Evolutionary conservation across 1,140 invertebrate species (phyloP).

Genomic region (Drosophila tsacasi): DNA sequence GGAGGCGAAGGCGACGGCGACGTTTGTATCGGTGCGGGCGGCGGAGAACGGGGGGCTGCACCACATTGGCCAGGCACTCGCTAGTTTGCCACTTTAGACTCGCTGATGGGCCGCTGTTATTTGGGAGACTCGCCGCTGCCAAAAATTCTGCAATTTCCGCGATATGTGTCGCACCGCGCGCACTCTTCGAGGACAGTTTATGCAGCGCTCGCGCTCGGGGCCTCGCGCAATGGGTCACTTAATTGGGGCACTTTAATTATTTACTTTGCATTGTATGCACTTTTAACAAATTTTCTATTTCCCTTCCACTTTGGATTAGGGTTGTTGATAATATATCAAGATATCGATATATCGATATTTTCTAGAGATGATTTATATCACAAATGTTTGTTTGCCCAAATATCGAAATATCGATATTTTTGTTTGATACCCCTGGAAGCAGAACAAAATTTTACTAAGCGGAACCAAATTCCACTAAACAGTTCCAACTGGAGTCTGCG

Average conservation of each 20-base stretch:
- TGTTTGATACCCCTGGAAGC: too few relatives aligned
- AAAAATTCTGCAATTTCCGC: slow-evolving; percentile 42
- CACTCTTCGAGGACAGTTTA: slow-evolving; percentile 6
- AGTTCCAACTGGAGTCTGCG: too few relatives aligned
- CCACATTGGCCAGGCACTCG: slow-evolving; percentile 52
- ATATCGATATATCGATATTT: too few relatives aligned
- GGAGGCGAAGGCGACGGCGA: slow-evolving; percentile 8
- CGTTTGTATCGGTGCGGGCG: slow-evolving; percentile 21
- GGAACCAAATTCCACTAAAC: too few relatives aligned
- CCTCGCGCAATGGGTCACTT: slow-evolving; percentile 15
- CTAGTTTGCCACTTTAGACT: slow-evolving; percentile 26
- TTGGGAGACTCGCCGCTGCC: slow-evolving; percentile 40
- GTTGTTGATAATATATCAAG: not conserved
- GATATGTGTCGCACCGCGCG: slow-evolving; percentile 13
- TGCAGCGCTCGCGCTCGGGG: not conserved
- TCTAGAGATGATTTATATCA: too few relatives aligned
- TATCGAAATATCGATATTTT: too few relatives aligned
- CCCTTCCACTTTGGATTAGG: slow-evolving; percentile 24
- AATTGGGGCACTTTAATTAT: slow-evolving; percentile 16
- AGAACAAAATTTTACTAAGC: too few relatives aligned
- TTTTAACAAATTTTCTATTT: slow-evolving; percentile 48
- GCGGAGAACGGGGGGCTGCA: slow-evolving; percentile 39
- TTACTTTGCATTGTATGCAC: slow-evolving; percentile 37
- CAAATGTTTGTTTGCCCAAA: too few relatives aligned
- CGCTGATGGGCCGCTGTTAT: slow-evolving; percentile 42